Evolutionary conservation across 2,888 invertebrate genomes (phyloP), one percentile per base, ranked within the genome.

Genomic region (Lacanobia wlatinum): DNA sequence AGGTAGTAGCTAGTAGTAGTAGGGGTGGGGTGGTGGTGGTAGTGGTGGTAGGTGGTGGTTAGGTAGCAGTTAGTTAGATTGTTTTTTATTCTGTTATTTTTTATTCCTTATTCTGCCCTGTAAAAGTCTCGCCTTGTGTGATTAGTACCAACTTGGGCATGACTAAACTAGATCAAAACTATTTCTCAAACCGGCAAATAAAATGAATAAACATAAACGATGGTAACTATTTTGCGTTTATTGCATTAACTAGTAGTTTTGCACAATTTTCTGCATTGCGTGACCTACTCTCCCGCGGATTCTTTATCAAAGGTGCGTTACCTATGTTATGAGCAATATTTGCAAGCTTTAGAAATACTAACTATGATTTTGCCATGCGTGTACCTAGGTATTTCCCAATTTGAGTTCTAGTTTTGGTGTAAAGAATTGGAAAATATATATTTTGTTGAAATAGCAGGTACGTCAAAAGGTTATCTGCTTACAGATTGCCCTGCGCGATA

Each of bases 261-360:
- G 63, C 72, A 48, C 21, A 73, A 71, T 55, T 55, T 46, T 48
- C 38, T 58, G 71, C 18, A 12, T 53, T 28, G 6, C 40, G 28
- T 50, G 71, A 21, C 18, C 46, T 62, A 28, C 18, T n/a, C 38
- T 43, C 43, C 18, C 18, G 18, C 23, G 23, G n/a, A 34, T 21
- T 38, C 12, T 6, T 7, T 12, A 34, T 16, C 16, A 8, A 23
- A 12, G n/a, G 12, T 70, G 21, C 28, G 23, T 43, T 70, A 23
- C n/a, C 21, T 55, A 23, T 38, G 12, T 10, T 48, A 9, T 18
- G 1, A 7, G 18, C 10, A 63, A 56, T 56, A 46, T 56, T 63
- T 38, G 40, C 23, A 63, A 21, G 6, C 10, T 55, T 55, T 60
- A 52, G 2, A 34, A 59, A 59, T 52, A 21, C 43, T 10, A 18